These are phyloP conservation scores for Idaea straminata DNA, from an alignment of 2,888 invertebrate genomes.

Conservation along the genomic window DNA sequence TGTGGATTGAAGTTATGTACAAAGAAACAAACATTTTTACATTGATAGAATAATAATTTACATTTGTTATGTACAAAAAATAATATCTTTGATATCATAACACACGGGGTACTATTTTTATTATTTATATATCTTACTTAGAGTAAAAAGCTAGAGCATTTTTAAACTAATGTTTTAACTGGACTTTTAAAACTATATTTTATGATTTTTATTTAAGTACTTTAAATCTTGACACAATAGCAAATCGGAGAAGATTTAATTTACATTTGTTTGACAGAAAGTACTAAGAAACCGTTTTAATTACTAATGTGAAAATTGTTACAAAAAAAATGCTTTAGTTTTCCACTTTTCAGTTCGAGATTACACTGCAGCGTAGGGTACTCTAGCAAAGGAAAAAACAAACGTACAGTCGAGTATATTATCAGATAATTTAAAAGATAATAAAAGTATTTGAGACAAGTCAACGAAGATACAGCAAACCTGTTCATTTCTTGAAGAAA, in stretches of 20 bases:
- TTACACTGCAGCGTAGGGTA: not conserved
- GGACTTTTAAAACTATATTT: not conserved
- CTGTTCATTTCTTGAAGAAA: not conserved
- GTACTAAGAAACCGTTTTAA: not conserved
- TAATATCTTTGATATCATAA: constrained; percentile 12
- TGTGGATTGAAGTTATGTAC: constrained; percentile 4
- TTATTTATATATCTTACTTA: not conserved
- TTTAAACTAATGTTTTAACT: not conserved
- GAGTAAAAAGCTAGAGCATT: constrained; percentile 12
- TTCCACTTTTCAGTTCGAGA: not conserved
- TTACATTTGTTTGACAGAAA: too few relatives aligned
- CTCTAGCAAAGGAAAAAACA: not conserved
- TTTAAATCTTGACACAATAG: too few relatives aligned
- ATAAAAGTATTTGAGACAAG: not conserved
- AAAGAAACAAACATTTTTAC: constrained; percentile 6
- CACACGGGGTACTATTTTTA: constrained; percentile 2
- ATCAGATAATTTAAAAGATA: not conserved
- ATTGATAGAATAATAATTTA: constrained; percentile 14
- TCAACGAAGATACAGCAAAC: not conserved
- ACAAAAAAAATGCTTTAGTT: constrained; percentile 12
- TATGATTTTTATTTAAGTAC: not conserved
- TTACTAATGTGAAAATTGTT: not conserved
- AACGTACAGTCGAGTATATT: not conserved
- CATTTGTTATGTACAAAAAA: constrained; percentile 20
- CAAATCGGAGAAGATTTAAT: too few relatives aligned